Evolutionary conservation across 2,797 vertebrate species (phyloP).

Genomic region (Anguilla obscura): DNA sequence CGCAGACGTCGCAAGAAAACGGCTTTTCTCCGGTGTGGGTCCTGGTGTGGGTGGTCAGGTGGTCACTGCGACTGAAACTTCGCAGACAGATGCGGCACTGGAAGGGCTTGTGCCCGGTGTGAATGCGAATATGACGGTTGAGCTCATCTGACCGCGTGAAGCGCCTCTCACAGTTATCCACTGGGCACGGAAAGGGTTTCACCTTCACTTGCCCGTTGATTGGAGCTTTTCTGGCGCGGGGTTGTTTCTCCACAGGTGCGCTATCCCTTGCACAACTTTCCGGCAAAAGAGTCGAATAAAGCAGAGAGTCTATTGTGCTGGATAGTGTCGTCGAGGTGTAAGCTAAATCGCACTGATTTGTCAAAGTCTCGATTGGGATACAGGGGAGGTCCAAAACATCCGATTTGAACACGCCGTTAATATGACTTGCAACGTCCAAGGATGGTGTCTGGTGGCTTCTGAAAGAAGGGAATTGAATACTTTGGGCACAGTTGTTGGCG

Average conservation of each 20-base stretch:
- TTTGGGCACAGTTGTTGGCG: conserved; percentile 61
- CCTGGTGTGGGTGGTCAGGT: conserved; percentile 93
- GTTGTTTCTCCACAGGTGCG: conserved; percentile 69
- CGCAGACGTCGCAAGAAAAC: conserved; percentile 92
- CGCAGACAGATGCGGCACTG: conserved; percentile 90
- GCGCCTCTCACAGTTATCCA: conserved; percentile 85
- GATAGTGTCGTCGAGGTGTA: conserved; percentile 41
- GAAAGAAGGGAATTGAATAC: conserved; percentile 40
- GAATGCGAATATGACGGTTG: conserved; percentile 91
- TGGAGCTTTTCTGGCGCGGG: conserved; percentile 70
- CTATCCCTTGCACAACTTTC: conserved; percentile 43
- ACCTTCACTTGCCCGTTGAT: conserved; percentile 77
- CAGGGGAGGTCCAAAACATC: neutral
- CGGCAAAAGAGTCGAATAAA: conserved; percentile 39
- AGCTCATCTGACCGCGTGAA: conserved; percentile 93
- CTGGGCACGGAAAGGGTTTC: conserved; percentile 81
- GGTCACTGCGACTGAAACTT: conserved; percentile 95
- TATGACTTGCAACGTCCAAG: conserved; percentile 52
- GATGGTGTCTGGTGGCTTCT: conserved; percentile 47
- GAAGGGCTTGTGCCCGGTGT: conserved; percentile 94
- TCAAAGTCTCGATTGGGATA: conserved; percentile 37
- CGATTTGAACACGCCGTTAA: conserved; percentile 47
- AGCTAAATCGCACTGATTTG: conserved; percentile 46
- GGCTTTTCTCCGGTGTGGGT: conserved; percentile 95
- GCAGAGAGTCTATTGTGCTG: conserved; percentile 47